A percentile compares a stretch with the other conserved stretches of the same genome.
Evolutionary conservation across 2,797 vertebrate genomes (phyloP).

Genomic region (Neopelma chrysocephalum): DNA sequence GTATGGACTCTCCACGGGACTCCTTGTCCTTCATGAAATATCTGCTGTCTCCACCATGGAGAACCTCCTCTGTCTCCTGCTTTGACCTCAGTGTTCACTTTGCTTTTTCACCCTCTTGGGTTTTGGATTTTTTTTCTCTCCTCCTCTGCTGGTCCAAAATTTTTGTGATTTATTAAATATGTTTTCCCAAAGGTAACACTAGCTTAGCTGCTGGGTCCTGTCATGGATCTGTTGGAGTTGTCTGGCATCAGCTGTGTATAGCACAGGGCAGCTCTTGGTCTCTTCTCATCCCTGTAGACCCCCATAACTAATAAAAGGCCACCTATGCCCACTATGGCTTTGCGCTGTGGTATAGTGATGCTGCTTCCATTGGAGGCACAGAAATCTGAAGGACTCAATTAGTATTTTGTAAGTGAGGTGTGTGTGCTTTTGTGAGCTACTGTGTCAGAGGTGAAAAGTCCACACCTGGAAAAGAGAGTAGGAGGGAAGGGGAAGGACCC

Average conservation of each 20-base stretch:
- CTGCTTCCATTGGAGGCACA: background rate
- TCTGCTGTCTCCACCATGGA: background rate
- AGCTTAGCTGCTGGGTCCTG: background rate
- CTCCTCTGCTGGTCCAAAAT: background rate
- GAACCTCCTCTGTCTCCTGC: background rate
- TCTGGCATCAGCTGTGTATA: background rate
- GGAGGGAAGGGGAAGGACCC: background rate
- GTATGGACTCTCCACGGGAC: background rate
- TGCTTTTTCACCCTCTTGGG: background rate
- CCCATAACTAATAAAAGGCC: fast-evolving
- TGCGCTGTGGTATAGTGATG: background rate
- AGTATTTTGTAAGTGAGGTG: background rate
- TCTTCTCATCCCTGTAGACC: background rate
- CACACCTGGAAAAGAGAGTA: background rate
- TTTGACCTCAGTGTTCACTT: background rate
- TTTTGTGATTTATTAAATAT: background rate
- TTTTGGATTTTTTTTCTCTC: background rate
- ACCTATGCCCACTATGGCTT: background rate
- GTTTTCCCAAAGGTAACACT: background rate
- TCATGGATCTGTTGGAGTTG: background rate
- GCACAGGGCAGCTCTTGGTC: background rate
- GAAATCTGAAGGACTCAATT: background rate
- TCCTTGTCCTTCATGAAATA: background rate
- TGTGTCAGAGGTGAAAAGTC: background rate
- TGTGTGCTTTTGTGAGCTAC: background rate